Percentiles rank a stretch among this genome's conserved stretches.
Conservation (phyloP, 1,140 invertebrate genomes). For the Heliconius hermathena region DNA sequence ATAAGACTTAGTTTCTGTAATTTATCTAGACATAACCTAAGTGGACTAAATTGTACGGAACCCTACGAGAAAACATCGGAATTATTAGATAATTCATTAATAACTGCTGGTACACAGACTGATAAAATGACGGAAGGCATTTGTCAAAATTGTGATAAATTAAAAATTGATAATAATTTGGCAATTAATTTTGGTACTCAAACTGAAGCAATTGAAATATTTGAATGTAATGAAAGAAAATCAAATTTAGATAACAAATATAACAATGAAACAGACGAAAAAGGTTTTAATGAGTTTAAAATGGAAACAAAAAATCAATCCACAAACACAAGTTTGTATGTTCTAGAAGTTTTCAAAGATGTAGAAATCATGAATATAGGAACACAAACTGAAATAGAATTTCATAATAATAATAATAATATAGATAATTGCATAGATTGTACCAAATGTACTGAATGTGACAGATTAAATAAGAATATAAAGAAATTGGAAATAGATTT, state of each 20-base stretch:
- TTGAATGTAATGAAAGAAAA: background rate
- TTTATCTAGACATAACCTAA: slow-evolving; percentile 39
- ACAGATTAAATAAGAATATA: slow-evolving; percentile 46
- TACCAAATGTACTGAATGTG: slow-evolving; percentile 55
- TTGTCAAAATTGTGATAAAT: slow-evolving; percentile 20
- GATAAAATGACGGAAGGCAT: slow-evolving; percentile 39
- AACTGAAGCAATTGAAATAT: slow-evolving; percentile 28
- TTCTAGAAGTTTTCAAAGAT: slow-evolving; percentile 39
- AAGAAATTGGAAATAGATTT: slow-evolving; percentile 60
- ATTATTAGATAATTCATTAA: slow-evolving; percentile 36
- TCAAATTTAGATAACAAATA: background rate
- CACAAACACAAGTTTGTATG: slow-evolving; percentile 26
- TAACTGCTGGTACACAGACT: slow-evolving; percentile 52
- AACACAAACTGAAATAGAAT: slow-evolving; percentile 41
- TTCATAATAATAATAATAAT: slow-evolving; percentile 47
- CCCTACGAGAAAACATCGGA: slow-evolving; percentile 41
- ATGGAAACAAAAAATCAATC: slow-evolving; percentile 20
- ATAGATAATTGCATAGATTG: slow-evolving; percentile 45
- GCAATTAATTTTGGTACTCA: slow-evolving; percentile 31
- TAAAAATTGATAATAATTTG: slow-evolving; percentile 5
- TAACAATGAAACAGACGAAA: background rate
- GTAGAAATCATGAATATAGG: slow-evolving; percentile 41
- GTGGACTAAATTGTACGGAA: slow-evolving; percentile 21
- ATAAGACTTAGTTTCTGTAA: slow-evolving; percentile 67
- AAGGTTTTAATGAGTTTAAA: background rate